Base-by-base conservation (phyloP, 2,113 vertebrate species). In the Atlantisia rogersi region DNA sequence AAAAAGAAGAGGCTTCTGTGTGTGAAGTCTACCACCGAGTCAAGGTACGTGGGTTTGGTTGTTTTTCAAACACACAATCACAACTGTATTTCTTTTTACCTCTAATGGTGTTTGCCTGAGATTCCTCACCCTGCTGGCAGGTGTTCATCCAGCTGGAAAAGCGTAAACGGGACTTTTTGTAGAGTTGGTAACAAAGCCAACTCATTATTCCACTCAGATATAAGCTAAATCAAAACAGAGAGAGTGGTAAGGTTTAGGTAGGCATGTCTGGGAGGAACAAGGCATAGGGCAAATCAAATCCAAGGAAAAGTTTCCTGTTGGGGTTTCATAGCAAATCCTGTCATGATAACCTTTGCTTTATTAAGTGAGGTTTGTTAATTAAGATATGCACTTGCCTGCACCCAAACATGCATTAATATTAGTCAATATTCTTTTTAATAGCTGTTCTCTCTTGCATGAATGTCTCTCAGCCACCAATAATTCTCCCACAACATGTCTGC, bases 351-450 rank as follows among this genome's bases (percentile, higher is more conserved):
- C 22, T 96, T 93, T 93, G 25, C 29, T 40, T 68, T 82, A 93
- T 75, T 86, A 83, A 68, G 16, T 1, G 2, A 83, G 25, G 9
- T 68, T 91, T 88, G 70, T 83, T 93, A 83, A 88, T 74, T 63
- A 81, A 70, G 55, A 92, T 86, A 65, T 37, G 13, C 55, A 70
- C 52, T 92, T 93, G 29, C 39, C n/a, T 86, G 35, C 46, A 74
- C 63, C 64, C 44, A 94, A 90, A 90, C 40, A 67, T 40, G 14
- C 63, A 64, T 86, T 55, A 68, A 83, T 94, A 93, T 94, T 92
- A 63, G 55, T 83, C 79, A 93, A 93, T 96, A 95, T 90, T 88
- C 53, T 74, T 90, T 94, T 75, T 92, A 93, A 92, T 85, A 93
- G 64, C 70, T 76, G 22, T 48, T 95, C 95, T 84, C 71, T 92